Base-by-base conservation (phyloP, 2,888 invertebrate species). In the Camponotus fellah region DNA sequence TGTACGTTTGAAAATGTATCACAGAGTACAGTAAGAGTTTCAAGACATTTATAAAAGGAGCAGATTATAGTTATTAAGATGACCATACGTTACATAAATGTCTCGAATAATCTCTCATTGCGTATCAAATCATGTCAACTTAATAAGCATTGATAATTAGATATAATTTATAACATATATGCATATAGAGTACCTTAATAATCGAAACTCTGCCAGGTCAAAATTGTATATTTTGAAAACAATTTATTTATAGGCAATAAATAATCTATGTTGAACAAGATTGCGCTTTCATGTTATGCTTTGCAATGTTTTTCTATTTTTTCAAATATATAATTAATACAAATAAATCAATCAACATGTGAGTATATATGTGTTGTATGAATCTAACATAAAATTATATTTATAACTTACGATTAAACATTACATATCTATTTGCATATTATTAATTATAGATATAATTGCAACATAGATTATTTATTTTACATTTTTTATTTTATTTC, bases 1-100 rank as follows among this genome's bases (percentile, higher is more conserved):
- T 56, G 64, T 43, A 68, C 26, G 34, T 46, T 72, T 46, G 49
- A 75, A 83, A 76, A 83, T 69, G 40, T 83, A 83, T 83, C 82
- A 83, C 82, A 83, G 26, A 26, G 82, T 77, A 69, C 68, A 62
- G 53, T 53, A 77, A 77, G 53, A 77, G 77, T 62, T 68, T 62
- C 12, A 49, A 60, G 58, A 83, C 46, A 77, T 14, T 62, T 75
- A 40, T 49, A 37, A 46, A 74, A 72, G n/a, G 46, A 53, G 40
- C 77, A 74, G 58, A 37, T n/a, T n/a, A n/a, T 58, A 68, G 26
- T 83, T 79, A 82, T 46, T 60, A 40, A 75, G 40, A 72, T 65
- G 40, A 65, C 32, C 14, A 62, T 72, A 32, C 37, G 32, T 46
- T 60, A 49, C n/a, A 17, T 49, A 62, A 64, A 58, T 58, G 21